Base-by-base conservation (phyloP, 1,140 invertebrate genomes). In the Lycorma delicatula region DNA sequence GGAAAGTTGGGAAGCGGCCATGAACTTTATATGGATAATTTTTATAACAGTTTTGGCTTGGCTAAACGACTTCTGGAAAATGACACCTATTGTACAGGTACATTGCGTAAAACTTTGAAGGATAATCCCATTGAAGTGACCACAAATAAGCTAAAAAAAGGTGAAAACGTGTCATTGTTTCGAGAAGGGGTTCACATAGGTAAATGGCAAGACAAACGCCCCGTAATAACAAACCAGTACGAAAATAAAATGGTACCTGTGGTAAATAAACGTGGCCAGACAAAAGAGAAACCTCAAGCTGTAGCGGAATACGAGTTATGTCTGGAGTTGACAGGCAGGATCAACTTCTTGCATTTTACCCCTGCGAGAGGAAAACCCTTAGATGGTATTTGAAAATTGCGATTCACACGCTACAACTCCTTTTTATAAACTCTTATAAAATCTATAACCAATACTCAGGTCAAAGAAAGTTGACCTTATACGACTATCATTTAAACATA, bases 141-240 rank as follows among this genome's bases (percentile, higher is more conserved):
- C 23, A 18, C 11, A 26, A 27, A 23, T 29, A 22, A 3, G 6
- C 6, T 51, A 27, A 18, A 3, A 16, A 27, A 16, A 50, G 29
- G 47, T 22, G 55, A 49, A 49, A 34, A 27, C 9, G 26, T 34
- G 12, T 25, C 46, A 26, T n/a, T 31, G n/a, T 51, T 41, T 20
- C 25, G 47, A 11, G 34, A 57, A 22, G 25, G 41, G 3, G 25
- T 49, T 12, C 46, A 28, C 41, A 65, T 71, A 2, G 63, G 60
- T 7, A 69, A 69, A 51, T 71, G 70, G 68, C 64, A 60, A 28
- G 68, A 72, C 56, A 68, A 64, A 46, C 56, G 66, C 11, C 61
- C 63, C 48, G 70, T 70, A 1, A 61, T 71, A 47, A 65, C 67
- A 11, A 68, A 67, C 7, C 16, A 47, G 25, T 38, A 59, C 51